phyloP scores from a whole-genome alignment of 2,113 vertebrate genomes.

The Anthoscopus minutus region DNA sequence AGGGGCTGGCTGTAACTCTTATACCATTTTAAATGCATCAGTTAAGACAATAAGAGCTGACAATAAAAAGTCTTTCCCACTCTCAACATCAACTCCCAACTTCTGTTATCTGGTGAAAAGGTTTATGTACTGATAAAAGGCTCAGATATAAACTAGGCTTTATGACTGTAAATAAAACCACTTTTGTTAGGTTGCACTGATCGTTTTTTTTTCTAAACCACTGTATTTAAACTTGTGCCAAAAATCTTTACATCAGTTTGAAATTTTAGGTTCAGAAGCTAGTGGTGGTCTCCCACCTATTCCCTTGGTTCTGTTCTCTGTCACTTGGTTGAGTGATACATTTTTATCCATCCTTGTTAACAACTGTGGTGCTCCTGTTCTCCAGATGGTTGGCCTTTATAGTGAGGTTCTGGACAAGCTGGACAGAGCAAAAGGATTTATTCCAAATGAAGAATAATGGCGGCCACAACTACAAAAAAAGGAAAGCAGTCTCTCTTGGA shows the following conservation, averaged over 20 bases:
- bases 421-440: constrained; percentile 70
- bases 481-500: neutral
- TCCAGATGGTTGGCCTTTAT: constrained; percentile 82
- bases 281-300: neutral
- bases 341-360: neutral
- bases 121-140: neutral
- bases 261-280: neutral
- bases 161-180: neutral
- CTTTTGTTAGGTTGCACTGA: neutral
- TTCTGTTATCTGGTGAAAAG: neutral
- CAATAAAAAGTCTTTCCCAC: neutral
- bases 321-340: neutral
- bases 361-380: neutral
- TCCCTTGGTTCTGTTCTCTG: neutral
- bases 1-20: neutral
- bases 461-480: neutral
- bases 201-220: neutral
- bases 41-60: neutral
- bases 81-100: neutral
- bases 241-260: neutral
- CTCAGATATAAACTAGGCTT: neutral
- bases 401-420: constrained; percentile 78
- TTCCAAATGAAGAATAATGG: constrained; percentile 57
- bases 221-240: neutral
- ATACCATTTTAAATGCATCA: neutral